These are phyloP conservation scores for Haemorhous mexicanus DNA, from an alignment of 2,113 vertebrate species.

Conservation along the genomic window DNA sequence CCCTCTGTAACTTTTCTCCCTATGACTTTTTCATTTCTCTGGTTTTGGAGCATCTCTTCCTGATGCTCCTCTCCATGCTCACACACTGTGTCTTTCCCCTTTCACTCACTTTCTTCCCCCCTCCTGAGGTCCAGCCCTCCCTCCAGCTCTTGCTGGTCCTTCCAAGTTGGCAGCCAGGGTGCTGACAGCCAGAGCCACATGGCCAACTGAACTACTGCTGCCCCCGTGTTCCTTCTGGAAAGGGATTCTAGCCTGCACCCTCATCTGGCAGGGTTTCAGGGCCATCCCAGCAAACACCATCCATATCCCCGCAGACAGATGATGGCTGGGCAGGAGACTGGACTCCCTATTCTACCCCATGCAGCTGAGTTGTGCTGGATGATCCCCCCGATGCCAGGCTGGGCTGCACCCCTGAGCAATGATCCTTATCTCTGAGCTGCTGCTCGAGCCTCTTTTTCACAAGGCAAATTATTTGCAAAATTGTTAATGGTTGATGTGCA, in stretches of 20 bases:
- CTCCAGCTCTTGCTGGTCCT: neutral
- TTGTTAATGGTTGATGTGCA: neutral
- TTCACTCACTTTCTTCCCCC: neutral
- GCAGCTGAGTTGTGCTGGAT: accelerated
- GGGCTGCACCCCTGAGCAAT: neutral
- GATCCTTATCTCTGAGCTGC: neutral
- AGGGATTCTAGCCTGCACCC: neutral
- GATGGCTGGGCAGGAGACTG: neutral
- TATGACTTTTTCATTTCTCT: neutral
- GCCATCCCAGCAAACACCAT: neutral
- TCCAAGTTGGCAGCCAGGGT: neutral
- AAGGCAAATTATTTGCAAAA: neutral
- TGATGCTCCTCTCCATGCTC: neutral
- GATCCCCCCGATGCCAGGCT: neutral
- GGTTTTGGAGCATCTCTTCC: accelerated
- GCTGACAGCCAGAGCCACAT: accelerated
- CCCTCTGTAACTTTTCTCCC: neutral
- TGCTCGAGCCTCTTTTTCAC: neutral
- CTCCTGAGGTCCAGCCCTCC: neutral
- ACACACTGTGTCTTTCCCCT: neutral
- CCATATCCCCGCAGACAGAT: neutral
- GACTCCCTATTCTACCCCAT: neutral
- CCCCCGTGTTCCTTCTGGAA: neutral
- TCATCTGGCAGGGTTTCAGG: neutral
- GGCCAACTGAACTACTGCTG: accelerated